Base-by-base conservation (phyloP, 2,888 invertebrate species). In the Drosophila yooni region DNA sequence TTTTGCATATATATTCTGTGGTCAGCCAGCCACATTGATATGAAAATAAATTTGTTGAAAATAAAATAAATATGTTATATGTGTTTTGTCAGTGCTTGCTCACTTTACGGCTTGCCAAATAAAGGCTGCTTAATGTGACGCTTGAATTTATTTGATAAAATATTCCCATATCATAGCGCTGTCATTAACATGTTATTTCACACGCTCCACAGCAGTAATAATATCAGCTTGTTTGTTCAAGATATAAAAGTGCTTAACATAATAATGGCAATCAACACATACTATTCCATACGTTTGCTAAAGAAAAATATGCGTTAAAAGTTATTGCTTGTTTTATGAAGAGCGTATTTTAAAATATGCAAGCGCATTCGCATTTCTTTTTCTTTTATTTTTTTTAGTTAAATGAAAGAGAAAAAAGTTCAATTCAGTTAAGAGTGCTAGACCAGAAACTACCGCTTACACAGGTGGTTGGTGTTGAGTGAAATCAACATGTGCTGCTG, bases 1-100 rank as follows among this genome's bases (percentile, higher is more conserved):
- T 79, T 82, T 75, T 66, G 72, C 69, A 81, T 75, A 75, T 53
- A 40, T 80, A 27, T 36, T 58, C 36, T 69, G 70, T 57, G 77
- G 59, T 79, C 70, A 52, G 25, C 36, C 53, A 56, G 48, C 36
- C 27, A 40, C 63, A 61, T 61, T 61, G 54, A 64, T 59, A 56
- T 61, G 51, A 53, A 27, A 56, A 67, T 34, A 63, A 48, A 54
- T 33, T 48, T 54, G 40, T 36, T 25, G 18, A 10, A 11, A 56
- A 61, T 52, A 18, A 61, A 38, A 65, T 51, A 52, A 36, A 52
- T 34, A 56, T 65, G 33, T 40, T 65, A 25, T 31, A 10, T 21
- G 21, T 53, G 15, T 59, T 65, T n/a, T 40, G 7, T 11, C 50
- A n/a, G 25, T 61, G 15, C n/a, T 43, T 62, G 53, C 40, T 68